These are phyloP conservation scores for Eriosoma lanigerum DNA, from an alignment of 1,140 invertebrate species.

Conservation along the genomic window DNA sequence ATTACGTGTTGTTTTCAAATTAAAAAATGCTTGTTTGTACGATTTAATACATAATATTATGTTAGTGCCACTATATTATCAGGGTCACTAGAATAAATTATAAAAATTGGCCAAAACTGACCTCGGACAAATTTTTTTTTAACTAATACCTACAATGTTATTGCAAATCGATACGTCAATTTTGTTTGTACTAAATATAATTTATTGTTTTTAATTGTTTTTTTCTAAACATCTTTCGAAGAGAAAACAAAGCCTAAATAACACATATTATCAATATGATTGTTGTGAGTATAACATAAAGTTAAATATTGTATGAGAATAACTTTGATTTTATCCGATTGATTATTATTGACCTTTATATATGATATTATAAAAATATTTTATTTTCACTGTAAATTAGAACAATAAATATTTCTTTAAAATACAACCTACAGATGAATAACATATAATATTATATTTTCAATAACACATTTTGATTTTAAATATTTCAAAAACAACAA, in stretches of 20 bases:
- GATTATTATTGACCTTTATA: not conserved
- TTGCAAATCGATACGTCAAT: not conserved
- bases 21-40: not conserved
- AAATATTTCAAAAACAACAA: too few relatives aligned
- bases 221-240: slow-evolving; percentile 18
- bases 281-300: slow-evolving; percentile 23
- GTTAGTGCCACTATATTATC: too few relatives aligned
- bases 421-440: too few relatives aligned
- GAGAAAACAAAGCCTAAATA: slow-evolving; percentile 38
- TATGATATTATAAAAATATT: too few relatives aligned
- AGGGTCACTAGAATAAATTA: not conserved
- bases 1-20: not conserved
- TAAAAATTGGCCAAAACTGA: slow-evolving; percentile 9
- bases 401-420: too few relatives aligned
- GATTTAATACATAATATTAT: not conserved
- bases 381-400: too few relatives aligned
- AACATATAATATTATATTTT: too few relatives aligned
- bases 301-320: not conserved
- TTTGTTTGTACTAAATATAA: not conserved
- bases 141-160: not conserved
- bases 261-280: slow-evolving; percentile 24
- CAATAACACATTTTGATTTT: too few relatives aligned
- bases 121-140: slow-evolving; percentile 42
- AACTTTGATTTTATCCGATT: slow-evolving; percentile 17
- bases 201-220: not conserved